phyloP scores from a whole-genome alignment of 2,888 invertebrate genomes.

The Agrotis puta region DNA sequence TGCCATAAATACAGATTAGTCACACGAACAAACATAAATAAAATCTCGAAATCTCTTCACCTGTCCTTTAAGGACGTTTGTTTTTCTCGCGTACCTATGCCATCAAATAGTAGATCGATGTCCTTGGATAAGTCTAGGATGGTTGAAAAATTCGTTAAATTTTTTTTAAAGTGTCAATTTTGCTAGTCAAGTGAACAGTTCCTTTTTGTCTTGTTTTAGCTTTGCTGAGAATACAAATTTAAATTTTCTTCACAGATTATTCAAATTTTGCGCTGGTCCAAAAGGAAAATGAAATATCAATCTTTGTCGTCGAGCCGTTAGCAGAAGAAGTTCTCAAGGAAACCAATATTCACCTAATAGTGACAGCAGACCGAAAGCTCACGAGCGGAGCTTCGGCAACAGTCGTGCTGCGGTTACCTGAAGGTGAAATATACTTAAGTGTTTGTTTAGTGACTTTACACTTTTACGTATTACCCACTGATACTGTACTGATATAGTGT shows the following conservation, averaged over 20 bases:
- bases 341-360: slow-evolving; percentile 75
- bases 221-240: background rate
- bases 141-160: too few relatives aligned
- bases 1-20: too few relatives aligned
- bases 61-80: too few relatives aligned
- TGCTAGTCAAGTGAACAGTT: too few relatives aligned
- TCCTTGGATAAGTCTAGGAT: too few relatives aligned
- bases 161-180: too few relatives aligned
- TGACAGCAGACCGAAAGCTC: slow-evolving; percentile 77
- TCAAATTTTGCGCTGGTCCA: slow-evolving; percentile 70
- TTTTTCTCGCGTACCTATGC: too few relatives aligned
- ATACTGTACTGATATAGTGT: too few relatives aligned
- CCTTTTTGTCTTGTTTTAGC: background rate
- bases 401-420: slow-evolving; percentile 79
- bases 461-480: too few relatives aligned
- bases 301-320: slow-evolving; percentile 71
- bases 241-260: slow-evolving; percentile 71
- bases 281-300: slow-evolving; percentile 68
- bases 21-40: too few relatives aligned
- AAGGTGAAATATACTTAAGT: slow-evolving; percentile 71
- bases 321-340: slow-evolving; percentile 67
- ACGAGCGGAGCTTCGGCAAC: slow-evolving; percentile 82
- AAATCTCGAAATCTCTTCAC: too few relatives aligned
- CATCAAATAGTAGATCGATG: too few relatives aligned
- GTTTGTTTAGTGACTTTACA: background rate